Base-by-base conservation (phyloP, 2,797 vertebrate genomes). In the Falco naumanni region DNA sequence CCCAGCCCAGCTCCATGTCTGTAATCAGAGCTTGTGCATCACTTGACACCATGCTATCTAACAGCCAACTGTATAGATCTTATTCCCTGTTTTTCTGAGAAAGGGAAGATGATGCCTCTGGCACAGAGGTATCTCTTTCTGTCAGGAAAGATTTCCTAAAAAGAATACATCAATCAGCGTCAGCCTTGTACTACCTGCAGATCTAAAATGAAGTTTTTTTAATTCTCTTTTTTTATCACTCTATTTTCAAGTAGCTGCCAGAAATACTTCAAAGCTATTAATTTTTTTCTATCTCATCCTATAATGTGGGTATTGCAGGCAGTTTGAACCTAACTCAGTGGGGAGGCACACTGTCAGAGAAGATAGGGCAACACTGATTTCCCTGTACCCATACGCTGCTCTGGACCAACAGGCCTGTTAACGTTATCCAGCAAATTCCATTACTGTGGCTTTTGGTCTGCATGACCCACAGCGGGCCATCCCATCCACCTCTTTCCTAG, bases 101-200 rank as follows among this genome's bases (percentile, higher is more conserved):
- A 53, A 92, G 16, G 50, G 5, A 85, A 56, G 50, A 39, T 4
- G 8, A 90, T 61, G 68, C 33, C 90, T 92, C 41, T 65, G 87
- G 82, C 64, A 87, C 60, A 78, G 45, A 89, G 10, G 33, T 68
- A 57, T 71, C 68, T 78, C 74, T 25, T 94, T 84, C 90, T 83
- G 64, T 89, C 77, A 95, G 76, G 69, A 89, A 84, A 41, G 1
- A 66, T 94, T 86, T 92, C 78, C 87, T 85, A 93, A 93, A 78
- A 78, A 80, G 60, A 81, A 21, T 68, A 80, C 76, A 88, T 95
- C 79, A 88, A 48, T 87, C 87, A 91, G 14, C 9, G 8, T 71
- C 78, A 93, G 69, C 39, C 34, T 84, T 72, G 54, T 75, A 63
- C 50, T 68, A 84, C 37, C 31, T 85, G 64, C 50, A 93, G 66